Base-by-base conservation (phyloP, 2,888 invertebrate species). In the Callimorpha dominula region DNA sequence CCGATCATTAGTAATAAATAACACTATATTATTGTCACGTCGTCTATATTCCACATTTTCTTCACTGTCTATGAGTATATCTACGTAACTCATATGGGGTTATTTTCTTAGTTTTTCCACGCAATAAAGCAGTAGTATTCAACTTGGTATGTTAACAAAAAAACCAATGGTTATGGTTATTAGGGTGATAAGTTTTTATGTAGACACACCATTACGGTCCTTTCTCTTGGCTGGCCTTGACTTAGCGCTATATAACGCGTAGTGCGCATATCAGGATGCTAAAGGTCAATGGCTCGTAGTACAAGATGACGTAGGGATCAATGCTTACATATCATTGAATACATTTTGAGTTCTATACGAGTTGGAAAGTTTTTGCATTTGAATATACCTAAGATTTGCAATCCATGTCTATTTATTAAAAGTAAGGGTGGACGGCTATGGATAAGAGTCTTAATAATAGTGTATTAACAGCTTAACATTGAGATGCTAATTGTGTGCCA, bases 191-290 rank as follows among this genome's bases (percentile, higher is more conserved):
- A 86, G 81, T 82, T 86, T 83, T 87, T 86, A 85, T 84, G 84
- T 82, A 70, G 78, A 78, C 76, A 77, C 74, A 80, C 74, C 78
- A 77, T 73, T 72, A 78, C 70, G 69, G 78, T 72, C 85, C 86
- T 86, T 86, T 81, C 81, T 85, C 84, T 85, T 85, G 81, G 74
- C 78, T 83, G 86, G 75, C 87, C 87, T 87, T 87, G 83, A 81
- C 82, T 80, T 65, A 62, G 70, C 75, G 80, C 72, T 75, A 77
- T 78, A 76, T 71, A 77, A 73, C 72, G 46, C 76, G 73, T 31
- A 73, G 65, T 68, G 70, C 60, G 77, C 77, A 80, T 82, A 77
- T 77, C 75, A 75, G 78, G 76, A 79, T 76, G 70, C 71, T 71
- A 66, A 54, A 72, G 83, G 78, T 84, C 85, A 82, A 73, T 77